These are phyloP conservation scores for Pachyseris speciosa DNA, from an alignment of 64 coral and sea anemone species.

Conservation along the genomic window DNA sequence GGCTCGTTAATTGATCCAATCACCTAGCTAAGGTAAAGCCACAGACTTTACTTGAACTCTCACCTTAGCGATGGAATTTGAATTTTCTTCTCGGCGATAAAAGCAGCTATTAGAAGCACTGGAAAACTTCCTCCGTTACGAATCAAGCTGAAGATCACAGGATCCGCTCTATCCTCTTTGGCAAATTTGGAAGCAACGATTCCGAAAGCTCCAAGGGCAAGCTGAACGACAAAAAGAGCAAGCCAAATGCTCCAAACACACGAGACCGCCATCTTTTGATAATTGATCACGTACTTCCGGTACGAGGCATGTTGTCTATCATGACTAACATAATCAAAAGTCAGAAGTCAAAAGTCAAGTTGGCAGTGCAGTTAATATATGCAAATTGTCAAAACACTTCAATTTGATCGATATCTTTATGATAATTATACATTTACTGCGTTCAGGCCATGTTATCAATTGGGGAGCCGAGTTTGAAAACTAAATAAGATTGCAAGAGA, in stretches of 20 bases:
- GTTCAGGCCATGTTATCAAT: no score
- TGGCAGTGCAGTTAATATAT: no score
- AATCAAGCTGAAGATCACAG: constrained; percentile 80
- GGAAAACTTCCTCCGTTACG: constrained; percentile 83
- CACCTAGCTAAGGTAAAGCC: no score
- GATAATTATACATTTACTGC: no score
- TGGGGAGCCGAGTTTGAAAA: no score
- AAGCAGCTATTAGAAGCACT: constrained; percentile 78
- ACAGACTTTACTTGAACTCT: not conserved
- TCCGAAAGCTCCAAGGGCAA: constrained; percentile 89
- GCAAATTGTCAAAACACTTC: no score
- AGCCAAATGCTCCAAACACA: constrained; percentile 67
- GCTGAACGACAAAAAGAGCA: constrained; percentile 71
- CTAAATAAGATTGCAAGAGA: no score
- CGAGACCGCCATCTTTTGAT: not conserved
- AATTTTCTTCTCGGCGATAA: constrained; percentile 67
- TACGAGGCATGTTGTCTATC: no score
- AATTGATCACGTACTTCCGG: not conserved
- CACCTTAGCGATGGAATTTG: constrained; percentile 55
- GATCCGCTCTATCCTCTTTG: constrained; percentile 80
- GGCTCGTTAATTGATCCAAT: no score
- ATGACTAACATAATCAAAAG: no score
- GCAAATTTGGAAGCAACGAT: constrained; percentile 85
- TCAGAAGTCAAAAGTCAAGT: no score
- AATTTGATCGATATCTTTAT: no score